Evolutionary conservation across 2,888 invertebrate genomes (phyloP), one percentile per base, ranked within the genome.

Genomic region (Cantharis nigra): DNA sequence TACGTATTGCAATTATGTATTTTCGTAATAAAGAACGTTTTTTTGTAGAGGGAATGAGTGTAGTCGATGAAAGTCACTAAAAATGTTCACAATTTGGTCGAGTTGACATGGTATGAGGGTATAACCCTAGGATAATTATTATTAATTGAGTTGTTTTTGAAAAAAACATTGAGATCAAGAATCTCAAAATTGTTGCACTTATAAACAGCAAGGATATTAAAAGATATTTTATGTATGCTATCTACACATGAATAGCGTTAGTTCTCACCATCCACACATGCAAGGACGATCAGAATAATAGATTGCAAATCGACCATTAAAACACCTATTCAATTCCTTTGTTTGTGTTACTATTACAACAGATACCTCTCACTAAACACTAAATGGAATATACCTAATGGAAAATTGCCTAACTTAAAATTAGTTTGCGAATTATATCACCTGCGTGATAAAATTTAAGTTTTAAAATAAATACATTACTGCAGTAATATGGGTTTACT

Each of bases 181-280:
- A 33, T 33, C 13, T 33, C n/a, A 2, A 49, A n/a, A 49, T 49
- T 49, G 7, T 49, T 49, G 5, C 9, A n/a, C n/a, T 49, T 49
- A n/a, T 9, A 49, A n/a, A 49, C 49, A 49, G 4, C 33, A 33
- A 3, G 13, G 33, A 11, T 33, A 30, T 33, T 33, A 33, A 33
- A 16, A 18, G 18, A 67, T 67, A 67, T 67, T 23, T 67, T 67
- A 13, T 64, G 10, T 23, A 30, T 72, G 76, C 76, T 78, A 80
- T 80, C 80, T 76, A 18, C 62, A 63, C 67, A 71, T 75, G 67
- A 71, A 76, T 78, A 72, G 74, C 74, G 80, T 78, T 76, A 70
- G 78, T 80, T 80, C 80, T 80, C 80, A 80, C 80, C 78, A 76
- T 78, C 76, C 72, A 80, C 74, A 74, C 80, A 80, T 78, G 80